Base-by-base conservation (phyloP, 2,797 vertebrate genomes). In the Linurgus olivaceus region DNA sequence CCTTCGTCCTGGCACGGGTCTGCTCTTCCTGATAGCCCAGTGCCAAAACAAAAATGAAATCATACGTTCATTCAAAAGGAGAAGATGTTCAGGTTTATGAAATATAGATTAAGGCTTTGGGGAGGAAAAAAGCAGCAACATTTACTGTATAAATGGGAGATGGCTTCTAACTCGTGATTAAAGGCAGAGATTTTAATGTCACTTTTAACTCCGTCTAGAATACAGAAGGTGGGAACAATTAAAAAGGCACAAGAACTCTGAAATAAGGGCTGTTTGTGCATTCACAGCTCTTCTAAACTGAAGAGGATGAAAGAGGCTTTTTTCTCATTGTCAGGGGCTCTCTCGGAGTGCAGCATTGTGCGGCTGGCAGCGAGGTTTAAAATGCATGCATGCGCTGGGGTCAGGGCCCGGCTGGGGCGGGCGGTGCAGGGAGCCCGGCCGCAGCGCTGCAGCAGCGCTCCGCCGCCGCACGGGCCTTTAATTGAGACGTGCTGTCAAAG, bases 401-500 rank as follows among this genome's bases (percentile, higher is more conserved):
- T 98, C 97, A 97, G 97, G 96, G 96, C 97, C 98, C 45, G 93
- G 97, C 97, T 99, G 98, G 98, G 63, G 73, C 72, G 97, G 98
- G 98, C 97, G 97, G 98, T 97, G 98, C 98, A 98, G 98, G 52
- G 96, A 95, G 98, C 96, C 97, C 97, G 97, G 97, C 97, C 97
- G 96, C 96, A 84, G 92, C 97, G 95, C 98, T 97, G 97, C 98
- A 96, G 97, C 95, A 45, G 96, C 97, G 98, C 98, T 97, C 98
- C 94, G 97, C 97, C 96, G 98, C 98, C 97, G 92, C 83, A 75
- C 98, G 98, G 97, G 96, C 96, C 98, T 98, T 98, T 99, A 99
- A 99, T 99, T 99, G 99, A 99, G 99, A 99, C 98, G 98, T 98
- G 98, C 98, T 99, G 99, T 99, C 99, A 99, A 97, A 98, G 98